Evolutionary conservation across 2,113 vertebrate species (phyloP), one percentile per base, ranked within the genome.

Genomic region (Suncus etruscus): DNA sequence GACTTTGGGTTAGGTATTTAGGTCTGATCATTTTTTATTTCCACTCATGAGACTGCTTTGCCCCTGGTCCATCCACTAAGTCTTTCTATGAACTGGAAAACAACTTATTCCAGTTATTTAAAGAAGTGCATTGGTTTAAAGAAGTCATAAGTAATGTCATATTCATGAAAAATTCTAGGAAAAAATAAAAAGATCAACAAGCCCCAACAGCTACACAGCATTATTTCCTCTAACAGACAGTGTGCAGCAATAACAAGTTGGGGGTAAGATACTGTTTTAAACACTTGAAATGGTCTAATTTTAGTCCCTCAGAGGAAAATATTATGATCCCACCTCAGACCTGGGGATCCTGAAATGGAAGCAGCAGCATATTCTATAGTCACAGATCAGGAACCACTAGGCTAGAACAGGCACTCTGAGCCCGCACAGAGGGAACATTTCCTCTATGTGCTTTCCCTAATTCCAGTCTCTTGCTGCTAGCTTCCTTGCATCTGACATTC

Each of bases 381-480:
- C 20, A 83, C 12, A 68, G 32, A 90, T 70, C 22, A 39, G 39
- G 39, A 39, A 39, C 39, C 39, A 39, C 9, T 50, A 73, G 22
- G 91, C n/a, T 82, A 76, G n/a, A 51, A 29, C 68, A 47, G 83
- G 20, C 4, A 75, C 47, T 90, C 31, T 58, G 14, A 84, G 66
- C 3, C 20, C 61, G 63, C 18, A 92, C 65, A 65, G 76, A 94
- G 69, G 47, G 58, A 90, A 90, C 79, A 51, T 63, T 75, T 93
- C 48, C 70, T 54, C 87, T 79, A 86, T 16, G n/a, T 79, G 8
- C 11, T 6, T 75, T 61, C 14, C 8, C n/a, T 86, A 93, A 72
- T 45, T 83, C 72, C 1, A 73, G 12, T 11, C 3, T 83, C 39
- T n/a, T 74, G 31, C 6, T 51, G 50, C 63, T 89, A 81, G 39